Base-by-base conservation (phyloP, 2,888 invertebrate species). In the Drosophila eohydei region DNA sequence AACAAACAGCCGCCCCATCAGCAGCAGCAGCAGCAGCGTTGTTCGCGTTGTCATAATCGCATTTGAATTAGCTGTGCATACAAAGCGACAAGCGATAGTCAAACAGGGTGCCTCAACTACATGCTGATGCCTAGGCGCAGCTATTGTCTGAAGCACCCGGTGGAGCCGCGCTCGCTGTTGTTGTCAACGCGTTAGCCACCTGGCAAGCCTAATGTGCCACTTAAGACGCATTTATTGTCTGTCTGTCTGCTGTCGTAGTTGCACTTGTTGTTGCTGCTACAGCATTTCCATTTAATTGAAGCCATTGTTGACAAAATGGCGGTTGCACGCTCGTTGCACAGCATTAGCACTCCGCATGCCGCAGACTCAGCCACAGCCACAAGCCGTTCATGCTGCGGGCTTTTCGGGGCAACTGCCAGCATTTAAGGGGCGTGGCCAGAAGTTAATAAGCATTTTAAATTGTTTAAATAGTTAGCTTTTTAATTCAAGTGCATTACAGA, bases 141-240 rank as follows among this genome's bases (percentile, higher is more conserved):
- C 32, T 8, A 12, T 14, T 36, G 34, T 8, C 30, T 40, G 9
- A 28, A 52, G 5, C 70, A 86, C 87, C 83, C 86, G 51, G 65
- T 79, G 51, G 9, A 28, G 30, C 43, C 11, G 61, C 36, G 40
- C 28, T 43, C 44, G 34, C n/a, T 48, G 46, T 44, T 30, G 43
- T 34, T 57, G 32, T 46, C 59, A 36, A 30, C 67, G 80, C 74
- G 70, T 73, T 71, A 74, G 59, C 59, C 75, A 75, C 79, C 75
- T 82, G 79, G 70, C 69, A 77, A 87, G 84, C 73, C 84, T 85
- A 85, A 85, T 85, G 84, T 85, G 84, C 80, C 84, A 89, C 84
- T 85, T 85, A 85, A 85, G 84, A 89, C 84, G 79, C 84, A 85
- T 87, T 85, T 89, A 89, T 89, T 85, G 84, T 85, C 84, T 85